A percentile compares a stretch with the other conserved stretches of the same genome.
phyloP scores from a whole-genome alignment of 2,113 vertebrate genomes.

The Oryzias javanicus region DNA sequence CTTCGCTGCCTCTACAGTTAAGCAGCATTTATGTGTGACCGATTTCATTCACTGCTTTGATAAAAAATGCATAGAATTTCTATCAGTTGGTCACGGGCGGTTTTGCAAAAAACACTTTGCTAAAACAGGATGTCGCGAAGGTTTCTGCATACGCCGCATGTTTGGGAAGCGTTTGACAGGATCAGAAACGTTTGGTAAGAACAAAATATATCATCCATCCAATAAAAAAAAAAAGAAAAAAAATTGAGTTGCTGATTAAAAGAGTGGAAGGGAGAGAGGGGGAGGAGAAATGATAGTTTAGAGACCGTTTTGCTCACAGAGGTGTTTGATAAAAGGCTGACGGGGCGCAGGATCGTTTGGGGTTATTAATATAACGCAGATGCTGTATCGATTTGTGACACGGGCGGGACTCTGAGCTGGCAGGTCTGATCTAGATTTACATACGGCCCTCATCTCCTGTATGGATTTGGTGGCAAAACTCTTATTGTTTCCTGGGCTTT shows the following conservation, averaged over 20 bases:
- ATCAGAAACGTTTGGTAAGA: too few species aligned
- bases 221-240: constrained; percentile 26
- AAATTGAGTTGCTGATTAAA: constrained; percentile 36
- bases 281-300: constrained; percentile 29
- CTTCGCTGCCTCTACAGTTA: too few species aligned
- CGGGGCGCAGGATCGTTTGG: constrained; percentile 50
- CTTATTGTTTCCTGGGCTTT: constrained; percentile 43
- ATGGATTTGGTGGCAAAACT: constrained; percentile 65
- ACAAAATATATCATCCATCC: not conserved
- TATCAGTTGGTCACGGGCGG: too few species aligned
- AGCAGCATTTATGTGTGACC: too few species aligned
- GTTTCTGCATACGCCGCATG: too few species aligned
- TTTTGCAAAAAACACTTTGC: too few species aligned
- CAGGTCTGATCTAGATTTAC: constrained; percentile 68
- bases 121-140: too few species aligned
- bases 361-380: constrained; percentile 75
- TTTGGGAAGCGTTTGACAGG: too few species aligned
- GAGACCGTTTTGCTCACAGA: constrained; percentile 33
- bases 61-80: too few species aligned
- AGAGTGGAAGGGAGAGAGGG: constrained; percentile 13
- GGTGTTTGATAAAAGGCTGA: constrained; percentile 63
- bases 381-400: constrained; percentile 58
- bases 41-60: too few species aligned
- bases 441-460: constrained; percentile 50
- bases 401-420: constrained; percentile 33